Base-by-base conservation (phyloP, 2,113 vertebrate genomes). In the Syngnathus scovelli region DNA sequence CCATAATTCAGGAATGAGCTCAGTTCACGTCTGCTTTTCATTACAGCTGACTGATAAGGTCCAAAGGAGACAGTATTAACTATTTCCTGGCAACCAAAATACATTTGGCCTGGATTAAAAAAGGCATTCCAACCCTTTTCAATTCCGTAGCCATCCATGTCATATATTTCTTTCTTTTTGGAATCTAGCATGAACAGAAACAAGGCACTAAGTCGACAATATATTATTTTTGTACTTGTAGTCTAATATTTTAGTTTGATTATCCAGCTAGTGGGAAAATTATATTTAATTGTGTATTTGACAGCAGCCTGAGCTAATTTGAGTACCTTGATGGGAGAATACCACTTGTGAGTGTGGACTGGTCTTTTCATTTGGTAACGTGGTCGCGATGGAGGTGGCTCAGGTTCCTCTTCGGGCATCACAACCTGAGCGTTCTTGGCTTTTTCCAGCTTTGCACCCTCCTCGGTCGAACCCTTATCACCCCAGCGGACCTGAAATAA, bases 361-460 rank as follows among this genome's bases (percentile, higher is more conserved):
- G 92, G 78, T 65, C 88, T 92, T 43, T 92, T 91, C 70, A 78
- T 68, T 68, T 90, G 92, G 16, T 90, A 94, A 12, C 95, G 92
- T 10, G 84, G 91, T 23, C 90, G 87, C 3, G 89, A 85, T 15
- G 93, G 92, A 0, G 91, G 87, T 56, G 91, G 91, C 51, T 44
- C 39, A 0, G 90, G 94, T 46, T 98, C 96, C 76, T 95, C 90
- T 18, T 91, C 90, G 0, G 96, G 95, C 93, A 98, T 93, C 84
- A 94, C 94, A 36, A 99, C 95, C 1, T 92, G 87, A 18, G 96
- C 97, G 0, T 99, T 98, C 87, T 98, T 98, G 33, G 96, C 95
- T 68, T 96, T 96, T 87, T 99, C 97, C 73, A 99, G 43, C 80
- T 99, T 99, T 36, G 96, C 95, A 0, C 97, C 97, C 88, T 99